Conservation (phyloP, 2,888 invertebrate species). For the Gari tellinella region DNA sequence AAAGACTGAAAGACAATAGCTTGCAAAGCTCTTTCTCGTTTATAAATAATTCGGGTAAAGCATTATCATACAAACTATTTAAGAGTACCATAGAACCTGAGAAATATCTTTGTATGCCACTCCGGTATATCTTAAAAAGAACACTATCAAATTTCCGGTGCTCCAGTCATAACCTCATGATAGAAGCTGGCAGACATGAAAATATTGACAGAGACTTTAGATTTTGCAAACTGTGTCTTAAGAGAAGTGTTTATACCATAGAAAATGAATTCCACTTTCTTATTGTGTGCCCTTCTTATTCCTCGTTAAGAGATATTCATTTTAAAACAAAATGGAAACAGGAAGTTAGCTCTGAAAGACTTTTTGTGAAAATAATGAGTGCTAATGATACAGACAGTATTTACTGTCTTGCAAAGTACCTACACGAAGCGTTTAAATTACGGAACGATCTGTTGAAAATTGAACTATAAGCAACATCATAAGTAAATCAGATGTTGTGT, state of each 20-base stretch:
- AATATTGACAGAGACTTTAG: conserved; percentile 26
- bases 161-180: conserved; percentile 20
- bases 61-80: conserved; percentile 9
- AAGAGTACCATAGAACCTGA: conserved; percentile 15
- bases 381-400: conserved; percentile 4
- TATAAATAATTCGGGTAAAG: conserved; percentile 13
- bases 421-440: conserved; percentile 4
- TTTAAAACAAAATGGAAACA: conserved; percentile 18
- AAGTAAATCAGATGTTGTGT: too few relatives aligned
- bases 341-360: not conserved
- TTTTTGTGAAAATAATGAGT: conserved; percentile 6
- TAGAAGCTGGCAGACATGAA: conserved; percentile 31
- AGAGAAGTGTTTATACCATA: conserved; percentile 17
- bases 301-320: conserved; percentile 7
- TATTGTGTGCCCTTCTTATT: conserved; percentile 19
- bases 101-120: conserved; percentile 10
- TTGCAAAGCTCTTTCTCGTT: conserved; percentile 1
- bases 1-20: conserved; percentile 25
- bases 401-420: not conserved
- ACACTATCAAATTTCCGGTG: conserved; percentile 27
- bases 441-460: not conserved
- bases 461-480: too few relatives aligned
- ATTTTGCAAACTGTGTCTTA: conserved; percentile 22
- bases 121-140: conserved; percentile 5
- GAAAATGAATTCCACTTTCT: conserved; percentile 31